phyloP scores from a whole-genome alignment of 2,797 vertebrate species.

The Enteromius afrohamiltoni region DNA sequence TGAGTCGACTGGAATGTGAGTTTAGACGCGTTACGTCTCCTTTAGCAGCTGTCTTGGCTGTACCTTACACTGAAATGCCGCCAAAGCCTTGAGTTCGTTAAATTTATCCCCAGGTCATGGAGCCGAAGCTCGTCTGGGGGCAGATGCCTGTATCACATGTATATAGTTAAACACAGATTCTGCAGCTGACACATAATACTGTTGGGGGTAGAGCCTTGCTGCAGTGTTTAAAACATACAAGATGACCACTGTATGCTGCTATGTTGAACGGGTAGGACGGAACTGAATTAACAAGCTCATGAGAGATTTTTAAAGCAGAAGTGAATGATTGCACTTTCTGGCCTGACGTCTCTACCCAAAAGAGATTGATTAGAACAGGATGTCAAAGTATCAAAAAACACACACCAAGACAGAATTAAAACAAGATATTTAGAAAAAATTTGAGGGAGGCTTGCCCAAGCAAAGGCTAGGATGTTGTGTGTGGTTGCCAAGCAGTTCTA shows the following conservation, averaged over 20 bases:
- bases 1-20: constrained; percentile 29
- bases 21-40: constrained; percentile 16
- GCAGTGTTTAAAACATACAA: neutral
- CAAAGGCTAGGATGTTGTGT: neutral
- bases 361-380: constrained; percentile 14
- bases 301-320: constrained; percentile 33
- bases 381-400: constrained; percentile 12
- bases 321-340: neutral
- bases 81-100: constrained; percentile 40
- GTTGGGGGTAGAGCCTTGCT: neutral
- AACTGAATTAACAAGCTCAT: constrained; percentile 31
- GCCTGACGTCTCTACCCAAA: neutral
- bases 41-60: constrained; percentile 33
- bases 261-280: neutral
- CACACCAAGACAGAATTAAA: neutral
- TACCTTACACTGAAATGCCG: constrained; percentile 9
- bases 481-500: neutral
- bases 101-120: constrained; percentile 38
- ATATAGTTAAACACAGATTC: constrained; percentile 34
- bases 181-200: constrained; percentile 1
- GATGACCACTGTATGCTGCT: constrained; percentile 3
- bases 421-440: neutral
- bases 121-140: constrained; percentile 21
- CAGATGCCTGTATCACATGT: constrained; percentile 29
- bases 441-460: neutral